Evolutionary conservation across 2,888 invertebrate species (phyloP), one percentile per base, ranked within the genome.

Genomic region (Zaprionus bogoriensis): DNA sequence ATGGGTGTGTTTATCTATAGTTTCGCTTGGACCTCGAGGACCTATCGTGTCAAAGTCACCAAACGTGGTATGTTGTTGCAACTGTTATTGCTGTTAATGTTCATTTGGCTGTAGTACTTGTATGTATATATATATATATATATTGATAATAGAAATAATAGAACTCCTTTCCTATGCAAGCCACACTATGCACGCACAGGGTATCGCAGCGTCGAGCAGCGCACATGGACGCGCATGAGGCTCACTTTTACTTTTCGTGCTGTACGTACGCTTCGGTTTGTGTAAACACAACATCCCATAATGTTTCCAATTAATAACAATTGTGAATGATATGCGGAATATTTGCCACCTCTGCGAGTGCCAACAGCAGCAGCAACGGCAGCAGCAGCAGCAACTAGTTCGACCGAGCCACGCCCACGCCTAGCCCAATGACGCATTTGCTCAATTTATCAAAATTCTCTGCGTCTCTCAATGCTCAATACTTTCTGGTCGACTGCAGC

Each of bases 231-330:
- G 2, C n/a, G n/a, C 2, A 4, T n/a, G n/a, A n/a, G n/a, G n/a
- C n/a, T 2, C 22, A 59, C 59, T 69, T 69, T 72, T 53, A 44
- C 48, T 71, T 70, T 39, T 12, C 19, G 9, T 41, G 38, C 7
- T 52, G 52, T 52, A 38, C 27, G 32, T 54, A 42, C 2, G 42
- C 17, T 12, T 28, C 19, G 28, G 22, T 63, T 66, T 69, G 66
- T 69, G 85, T 81, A 81, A 84, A 80, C 85, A 84, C 48, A 64
- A 28, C 51, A 59, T 72, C 62, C 57, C 71, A 74, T 69, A 77
- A 81, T 84, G 79, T 84, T 84, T 66, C 50, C 65, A 81, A 84
- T 80, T 80, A 80, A 84, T 80, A 80, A 80, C 74, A 81, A 84
- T 77, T 83, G 77, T 54, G 67, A 67, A 62, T 73, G 62, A 71